Conservation (phyloP, 2,113 vertebrate species). For the Ctenomys sociabilis region DNA sequence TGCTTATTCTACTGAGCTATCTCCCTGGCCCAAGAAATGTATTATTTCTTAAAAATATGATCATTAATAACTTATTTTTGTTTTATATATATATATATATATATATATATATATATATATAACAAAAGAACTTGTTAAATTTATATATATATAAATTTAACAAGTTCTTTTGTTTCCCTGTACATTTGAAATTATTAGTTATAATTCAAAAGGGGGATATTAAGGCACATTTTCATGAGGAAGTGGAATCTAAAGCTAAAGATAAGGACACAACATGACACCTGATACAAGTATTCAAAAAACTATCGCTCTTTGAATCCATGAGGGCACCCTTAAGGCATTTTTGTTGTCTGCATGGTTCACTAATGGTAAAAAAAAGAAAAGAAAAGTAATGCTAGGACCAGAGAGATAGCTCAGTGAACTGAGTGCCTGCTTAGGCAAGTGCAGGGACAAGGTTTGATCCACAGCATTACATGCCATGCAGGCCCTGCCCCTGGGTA, state of each 20-base stretch:
- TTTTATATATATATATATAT: neutral
- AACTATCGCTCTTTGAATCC: neutral
- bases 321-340: neutral
- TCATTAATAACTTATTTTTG: neutral
- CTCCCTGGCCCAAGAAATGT: no score
- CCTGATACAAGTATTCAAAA: neutral
- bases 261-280: neutral
- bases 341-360: neutral
- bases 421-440: no score
- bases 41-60: slow-evolving; percentile 3
- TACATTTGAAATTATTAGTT: neutral
- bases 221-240: neutral
- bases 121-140: slow-evolving; percentile 19
- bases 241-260: neutral
- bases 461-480: no score
- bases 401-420: no score
- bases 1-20: no score
- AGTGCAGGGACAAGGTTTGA: no score
- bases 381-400: neutral
- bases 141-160: no score
- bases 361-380: neutral
- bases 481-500: no score
- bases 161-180: neutral
- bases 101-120: no score
- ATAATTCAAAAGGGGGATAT: neutral